Base-by-base conservation (phyloP, 2,888 invertebrate genomes). In the Abrostola triplasia region DNA sequence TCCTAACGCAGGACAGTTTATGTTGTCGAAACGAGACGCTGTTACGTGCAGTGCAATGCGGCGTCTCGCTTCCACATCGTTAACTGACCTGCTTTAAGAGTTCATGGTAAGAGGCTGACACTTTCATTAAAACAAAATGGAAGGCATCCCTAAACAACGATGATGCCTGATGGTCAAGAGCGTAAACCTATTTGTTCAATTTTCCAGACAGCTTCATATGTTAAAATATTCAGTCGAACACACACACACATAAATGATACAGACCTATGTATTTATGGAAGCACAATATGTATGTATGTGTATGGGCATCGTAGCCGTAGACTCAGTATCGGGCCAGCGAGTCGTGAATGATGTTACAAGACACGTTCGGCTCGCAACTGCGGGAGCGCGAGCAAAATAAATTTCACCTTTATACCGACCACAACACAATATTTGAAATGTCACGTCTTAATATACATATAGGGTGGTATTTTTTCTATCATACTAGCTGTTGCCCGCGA, bases 371-470 rank as follows among this genome's bases (percentile, higher is more conserved):
- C 76, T 79, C 82, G 85, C 88, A 87, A 84, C 88, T 84, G 87
- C 85, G 79, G 89, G 87, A 88, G 89, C 83, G 78, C 74, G 65
- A 76, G 83, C 84, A 77, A 80, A 84, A 82, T 84, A 79, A 79
- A 83, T 81, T 87, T 82, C 84, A 84, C 81, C 83, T 85, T 73
- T 81, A 80, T 75, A 81, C 67, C 59, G 65, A 72, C 77, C 78
- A 81, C 78, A 83, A 87, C 87, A 88, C 72, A 87, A 87, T 87
- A 87, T 87, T 88, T 87, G 81, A 87, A 85, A 87, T 87, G 81
- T 83, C 83, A 80, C 78, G 81, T 78, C 76, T 74, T 61, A 72
- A 70, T 60, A 37, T 49, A 54, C n/a, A 37, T 82, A 88, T 61
- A 82, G 86, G 80, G 4, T 77, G 87, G 57, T 61, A 36, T 35